These are phyloP conservation scores for Stegophylla sp. DNA, from an alignment of 2,888 invertebrate species.

Conservation along the genomic window DNA sequence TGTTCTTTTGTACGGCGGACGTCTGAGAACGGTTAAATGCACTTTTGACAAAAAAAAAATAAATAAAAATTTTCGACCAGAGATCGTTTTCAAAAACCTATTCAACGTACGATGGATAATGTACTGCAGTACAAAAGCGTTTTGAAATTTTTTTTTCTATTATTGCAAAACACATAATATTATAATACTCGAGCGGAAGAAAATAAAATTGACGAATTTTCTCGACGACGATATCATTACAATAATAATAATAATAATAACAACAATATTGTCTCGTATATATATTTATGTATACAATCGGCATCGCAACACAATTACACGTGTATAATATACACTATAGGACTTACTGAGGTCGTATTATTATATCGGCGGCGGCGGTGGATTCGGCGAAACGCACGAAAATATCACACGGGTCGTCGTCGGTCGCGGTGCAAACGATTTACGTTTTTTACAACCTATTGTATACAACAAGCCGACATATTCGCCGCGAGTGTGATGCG, in stretches of 20 bases:
- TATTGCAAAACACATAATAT: no score
- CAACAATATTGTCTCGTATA: background rate
- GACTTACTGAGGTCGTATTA: constrained; percentile 6
- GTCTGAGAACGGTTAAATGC: constrained; percentile 3
- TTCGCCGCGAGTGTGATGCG: background rate
- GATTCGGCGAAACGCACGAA: constrained; percentile 33
- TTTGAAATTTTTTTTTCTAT: constrained; percentile 34
- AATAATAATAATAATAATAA: background rate
- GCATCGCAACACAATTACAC: background rate
- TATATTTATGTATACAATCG: background rate
- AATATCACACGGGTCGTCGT: constrained; percentile 6
- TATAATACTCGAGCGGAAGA: background rate
- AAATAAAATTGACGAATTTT: constrained; percentile 23
- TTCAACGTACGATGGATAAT: background rate
- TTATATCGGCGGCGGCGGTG: background rate
- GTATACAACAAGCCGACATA: background rate
- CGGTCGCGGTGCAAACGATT: constrained; percentile 32
- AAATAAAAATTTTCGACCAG: background rate
- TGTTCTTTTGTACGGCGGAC: background rate
- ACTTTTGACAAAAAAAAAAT: background rate
- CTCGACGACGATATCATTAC: background rate
- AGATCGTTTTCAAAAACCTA: constrained; percentile 22
- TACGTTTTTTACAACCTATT: constrained; percentile 48
- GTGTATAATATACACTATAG: background rate
- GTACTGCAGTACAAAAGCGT: background rate